Conservation (phyloP, 2,888 invertebrate genomes). For the Heliconius aoede region DNA sequence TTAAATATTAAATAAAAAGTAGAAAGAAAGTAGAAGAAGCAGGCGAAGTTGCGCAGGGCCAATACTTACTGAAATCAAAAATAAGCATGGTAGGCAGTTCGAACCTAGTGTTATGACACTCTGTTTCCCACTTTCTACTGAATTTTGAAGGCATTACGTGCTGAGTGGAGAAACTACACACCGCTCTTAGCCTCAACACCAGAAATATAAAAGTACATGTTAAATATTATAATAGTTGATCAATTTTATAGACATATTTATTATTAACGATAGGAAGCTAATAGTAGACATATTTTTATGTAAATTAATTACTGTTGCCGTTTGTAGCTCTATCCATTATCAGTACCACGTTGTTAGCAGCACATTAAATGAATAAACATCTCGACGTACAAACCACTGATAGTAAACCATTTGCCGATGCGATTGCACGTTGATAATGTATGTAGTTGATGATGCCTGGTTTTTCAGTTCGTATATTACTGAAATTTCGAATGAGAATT, state of each 20-base stretch:
- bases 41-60: too few relatives aligned
- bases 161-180: too few relatives aligned
- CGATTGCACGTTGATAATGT: conserved; percentile 7
- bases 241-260: neutral
- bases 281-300: neutral
- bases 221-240: too few relatives aligned
- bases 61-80: too few relatives aligned
- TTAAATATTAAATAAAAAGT: too few relatives aligned
- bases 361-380: conserved; percentile 21
- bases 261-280: neutral
- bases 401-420: conserved; percentile 12
- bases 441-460: conserved; percentile 22
- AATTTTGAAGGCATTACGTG: too few relatives aligned
- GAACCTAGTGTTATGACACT: too few relatives aligned
- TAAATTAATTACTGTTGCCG: neutral
- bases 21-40: too few relatives aligned
- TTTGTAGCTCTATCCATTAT: neutral
- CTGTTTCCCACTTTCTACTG: too few relatives aligned
- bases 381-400: conserved; percentile 13
- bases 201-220: too few relatives aligned
- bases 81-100: too few relatives aligned
- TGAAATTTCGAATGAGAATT: neutral
- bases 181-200: too few relatives aligned
- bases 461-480: conserved; percentile 13
- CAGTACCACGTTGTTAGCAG: neutral